Conservation (phyloP, 2,888 invertebrate species). For the Cosmia trapezina region DNA sequence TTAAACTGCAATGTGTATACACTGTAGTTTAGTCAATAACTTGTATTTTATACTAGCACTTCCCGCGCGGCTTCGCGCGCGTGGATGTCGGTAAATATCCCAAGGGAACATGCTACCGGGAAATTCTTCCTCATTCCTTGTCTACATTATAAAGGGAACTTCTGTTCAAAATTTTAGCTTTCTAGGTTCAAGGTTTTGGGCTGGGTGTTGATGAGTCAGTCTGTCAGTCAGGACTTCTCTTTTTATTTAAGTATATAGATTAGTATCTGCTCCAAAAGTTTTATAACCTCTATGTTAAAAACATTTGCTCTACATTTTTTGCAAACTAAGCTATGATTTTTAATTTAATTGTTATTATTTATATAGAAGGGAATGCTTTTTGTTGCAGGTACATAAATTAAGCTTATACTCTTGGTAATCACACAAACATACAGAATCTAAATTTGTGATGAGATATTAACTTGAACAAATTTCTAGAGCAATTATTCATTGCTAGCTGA, state of each 20-base stretch:
- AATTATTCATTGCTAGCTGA: conserved; percentile 3
- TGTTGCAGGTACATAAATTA: conserved; percentile 4
- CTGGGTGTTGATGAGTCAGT: too few relatives aligned
- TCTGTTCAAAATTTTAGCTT: too few relatives aligned
- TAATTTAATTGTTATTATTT: neutral
- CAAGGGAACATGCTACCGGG: too few relatives aligned
- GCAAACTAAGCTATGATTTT: neutral
- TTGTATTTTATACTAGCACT: neutral
- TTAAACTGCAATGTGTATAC: too few relatives aligned
- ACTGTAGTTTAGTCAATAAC: neutral
- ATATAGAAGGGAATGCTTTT: neutral
- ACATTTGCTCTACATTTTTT: neutral
- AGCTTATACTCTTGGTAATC: conserved; percentile 7
- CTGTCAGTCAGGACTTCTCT: too few relatives aligned
- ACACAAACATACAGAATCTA: conserved; percentile 13
- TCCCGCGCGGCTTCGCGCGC: too few relatives aligned
- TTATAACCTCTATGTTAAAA: neutral
- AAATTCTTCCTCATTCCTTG: too few relatives aligned
- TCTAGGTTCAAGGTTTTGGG: too few relatives aligned
- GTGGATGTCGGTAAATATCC: too few relatives aligned
- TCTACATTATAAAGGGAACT: too few relatives aligned
- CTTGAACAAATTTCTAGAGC: conserved; percentile 10
- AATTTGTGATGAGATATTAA: conserved; percentile 18
- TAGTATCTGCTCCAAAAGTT: neutral
- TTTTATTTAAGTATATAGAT: too few relatives aligned